Evolutionary conservation across 2,888 invertebrate genomes (phyloP), one percentile per base, ranked within the genome.

Genomic region (Rotaria sp.): DNA sequence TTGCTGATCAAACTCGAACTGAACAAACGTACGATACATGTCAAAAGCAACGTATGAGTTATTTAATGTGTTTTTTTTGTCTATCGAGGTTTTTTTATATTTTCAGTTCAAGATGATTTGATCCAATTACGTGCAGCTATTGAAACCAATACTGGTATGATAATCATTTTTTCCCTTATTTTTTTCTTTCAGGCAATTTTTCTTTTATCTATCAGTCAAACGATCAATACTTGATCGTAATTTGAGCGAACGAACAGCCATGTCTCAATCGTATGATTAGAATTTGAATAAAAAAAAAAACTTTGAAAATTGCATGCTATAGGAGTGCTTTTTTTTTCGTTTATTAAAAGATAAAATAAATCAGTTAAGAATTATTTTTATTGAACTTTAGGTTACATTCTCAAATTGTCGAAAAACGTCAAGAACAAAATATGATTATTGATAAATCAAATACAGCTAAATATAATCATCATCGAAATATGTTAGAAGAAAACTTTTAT

Each of bases 391-490:
- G 80, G 45, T 80, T 80, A n/a, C 45, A 80, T n/a, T 24, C 26
- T 26, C 80, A 80, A 45, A 45, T 80, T 45, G 45, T 45, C 26
- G 45, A 80, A 13, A 80, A 80, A 80, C 80, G 80, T 80, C 26
- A 45, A 26, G 80, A 80, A 45, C 41, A 80, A 80, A 45, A 80
- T 80, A 13, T n/a, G 4, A 24, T 80, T 41, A 13, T 45, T 3
- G 80, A 80, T 10, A 80, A 80, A 45, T 2, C 15, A 26, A 45
- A 80, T 45, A n/a, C n/a, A 26, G 45, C 10, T 1, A 80, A 80
- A 45, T 80, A 80, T n/a, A 80, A 80, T 80, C 45, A 80, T 80
- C 45, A 80, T 80, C 80, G 80, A 80, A 80, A 80, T 80, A 80
- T 80, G 80, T 80, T n/a, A 45, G 80, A 41, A 3, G 26, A n/a